Evolutionary conservation across 2,888 invertebrate species (phyloP).

Genomic region (Cephalotes varians): DNA sequence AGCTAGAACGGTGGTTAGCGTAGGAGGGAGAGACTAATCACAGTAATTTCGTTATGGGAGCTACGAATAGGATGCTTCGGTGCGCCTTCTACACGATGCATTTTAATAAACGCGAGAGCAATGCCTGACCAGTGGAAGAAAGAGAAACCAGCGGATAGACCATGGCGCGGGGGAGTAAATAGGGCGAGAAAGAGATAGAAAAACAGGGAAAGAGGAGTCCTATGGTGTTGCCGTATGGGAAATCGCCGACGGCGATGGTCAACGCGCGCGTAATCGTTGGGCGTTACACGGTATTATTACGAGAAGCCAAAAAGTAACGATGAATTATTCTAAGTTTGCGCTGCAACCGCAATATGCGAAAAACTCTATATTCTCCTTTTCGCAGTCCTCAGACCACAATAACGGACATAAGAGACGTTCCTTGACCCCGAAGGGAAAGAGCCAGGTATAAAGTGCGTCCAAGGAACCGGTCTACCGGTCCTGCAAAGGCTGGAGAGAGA

Average conservation of each 20-base stretch:
- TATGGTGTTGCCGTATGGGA: constrained; percentile 81
- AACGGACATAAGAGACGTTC: constrained; percentile 60
- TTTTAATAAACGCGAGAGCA: constrained; percentile 78
- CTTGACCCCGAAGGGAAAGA: constrained; percentile 63
- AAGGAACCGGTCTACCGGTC: constrained; percentile 66
- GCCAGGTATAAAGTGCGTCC: constrained; percentile 64
- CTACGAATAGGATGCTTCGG: constrained; percentile 67
- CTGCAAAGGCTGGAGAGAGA: constrained; percentile 37
- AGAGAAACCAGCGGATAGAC: constrained; percentile 28
- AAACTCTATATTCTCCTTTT: constrained; percentile 33
- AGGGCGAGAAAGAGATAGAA: constrained; percentile 24
- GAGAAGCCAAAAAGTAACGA: constrained; percentile 83
- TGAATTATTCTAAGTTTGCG: constrained; percentile 79
- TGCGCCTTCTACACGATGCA: constrained; percentile 68
- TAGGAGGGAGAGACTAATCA: constrained; percentile 80
- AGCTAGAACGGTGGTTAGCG: constrained; percentile 78
- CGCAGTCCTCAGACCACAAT: constrained; percentile 21
- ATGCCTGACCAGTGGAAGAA: constrained; percentile 51
- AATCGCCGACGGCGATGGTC: constrained; percentile 80
- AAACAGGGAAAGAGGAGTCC: constrained; percentile 57
- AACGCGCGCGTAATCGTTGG: constrained; percentile 82
- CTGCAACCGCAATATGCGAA: constrained; percentile 64
- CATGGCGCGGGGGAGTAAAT: neutral
- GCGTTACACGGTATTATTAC: constrained; percentile 79
- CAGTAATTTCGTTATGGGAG: constrained; percentile 80